phyloP scores from a whole-genome alignment of 2,113 vertebrate species.

The Mola mola region DNA sequence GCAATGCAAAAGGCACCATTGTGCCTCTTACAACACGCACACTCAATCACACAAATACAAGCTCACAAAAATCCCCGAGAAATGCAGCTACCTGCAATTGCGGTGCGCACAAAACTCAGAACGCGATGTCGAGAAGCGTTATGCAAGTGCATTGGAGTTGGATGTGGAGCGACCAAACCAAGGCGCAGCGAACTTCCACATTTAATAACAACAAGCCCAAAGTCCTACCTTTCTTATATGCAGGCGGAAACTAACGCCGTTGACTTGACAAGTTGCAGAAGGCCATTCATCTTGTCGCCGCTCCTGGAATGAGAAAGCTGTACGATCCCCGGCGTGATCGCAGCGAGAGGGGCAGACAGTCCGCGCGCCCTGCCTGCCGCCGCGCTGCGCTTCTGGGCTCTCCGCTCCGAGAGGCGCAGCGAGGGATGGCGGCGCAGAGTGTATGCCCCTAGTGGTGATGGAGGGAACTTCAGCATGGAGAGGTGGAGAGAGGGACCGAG shows the following conservation, averaged over 20 bases:
- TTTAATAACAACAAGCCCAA: slow-evolving; percentile 35
- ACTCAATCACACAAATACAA: neutral
- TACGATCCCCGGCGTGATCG: slow-evolving; percentile 64
- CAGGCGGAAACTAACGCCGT: slow-evolving; percentile 27
- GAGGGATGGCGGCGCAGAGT: slow-evolving; percentile 37
- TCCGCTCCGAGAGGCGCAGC: slow-evolving; percentile 48
- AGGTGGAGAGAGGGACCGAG: slow-evolving; percentile 24
- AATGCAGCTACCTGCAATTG: neutral
- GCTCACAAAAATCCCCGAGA: neutral
- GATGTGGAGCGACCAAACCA: neutral
- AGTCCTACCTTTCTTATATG: slow-evolving; percentile 65
- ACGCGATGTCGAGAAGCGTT: neutral
- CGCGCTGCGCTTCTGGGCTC: slow-evolving; percentile 66
- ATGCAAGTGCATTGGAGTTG: slow-evolving; percentile 20
- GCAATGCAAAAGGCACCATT: slow-evolving; percentile 4
- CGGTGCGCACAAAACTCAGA: neutral
- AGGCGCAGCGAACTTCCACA: slow-evolving; percentile 59
- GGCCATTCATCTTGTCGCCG: slow-evolving; percentile 54
- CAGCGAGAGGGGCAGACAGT: slow-evolving; percentile 34
- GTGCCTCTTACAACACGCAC: neutral
- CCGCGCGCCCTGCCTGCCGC: slow-evolving; percentile 53
- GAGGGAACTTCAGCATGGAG: slow-evolving; percentile 55
- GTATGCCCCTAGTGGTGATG: slow-evolving; percentile 80
- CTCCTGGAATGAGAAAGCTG: slow-evolving; percentile 44
- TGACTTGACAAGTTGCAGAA: slow-evolving; percentile 45